Base-by-base conservation (phyloP, 1,140 invertebrate genomes). In the Aphelinus atriplicis region DNA sequence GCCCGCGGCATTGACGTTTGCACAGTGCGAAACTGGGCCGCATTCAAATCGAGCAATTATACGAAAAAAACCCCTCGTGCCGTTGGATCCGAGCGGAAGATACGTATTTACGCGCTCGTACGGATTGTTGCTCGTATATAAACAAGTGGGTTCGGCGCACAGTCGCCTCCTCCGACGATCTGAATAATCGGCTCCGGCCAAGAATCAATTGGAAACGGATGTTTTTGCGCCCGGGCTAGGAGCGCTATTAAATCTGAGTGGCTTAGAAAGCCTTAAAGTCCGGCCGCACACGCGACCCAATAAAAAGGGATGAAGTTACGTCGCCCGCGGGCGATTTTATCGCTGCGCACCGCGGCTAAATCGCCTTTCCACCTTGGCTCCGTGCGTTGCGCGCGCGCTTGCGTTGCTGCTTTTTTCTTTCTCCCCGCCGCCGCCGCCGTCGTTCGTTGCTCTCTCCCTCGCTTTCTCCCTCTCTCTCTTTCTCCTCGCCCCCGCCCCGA, bases 251-350 rank as follows among this genome's bases (percentile, higher is more conserved):
- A 86, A 86, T 85, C 83, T 84, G 86, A 85, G 84, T 86, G 84
- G 85, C 84, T 87, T 83, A 26, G 26, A 86, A 83, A 76, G 81
- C 78, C 81, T 84, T 84, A 84, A 86, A 85, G 82, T 84, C 80
- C 51, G 51, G 51, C 51, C 51, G 26, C 78, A 80, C 78, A 70
- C 42, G 78, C 79, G 80, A 79, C 80, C 80, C 80, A 82, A 86
- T 86, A 85, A 87, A 86, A 86, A 85, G 80, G 79, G 77, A 81
- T 82, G 82, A 84, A 85, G 85, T 86, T 85, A 85, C 84, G 80
- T 81, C 76, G 82, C 79, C 73, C 73, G 51, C 73, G 75, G 80
- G 47, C 63, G 71, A 73, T 73, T 66, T 73, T 73, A 73, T 73
- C 71, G 71, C 55, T 26, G 45, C 45, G 42, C 7, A 3, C 53